Base-by-base conservation (phyloP, 2,113 vertebrate genomes). In the Chitala chitala region DNA sequence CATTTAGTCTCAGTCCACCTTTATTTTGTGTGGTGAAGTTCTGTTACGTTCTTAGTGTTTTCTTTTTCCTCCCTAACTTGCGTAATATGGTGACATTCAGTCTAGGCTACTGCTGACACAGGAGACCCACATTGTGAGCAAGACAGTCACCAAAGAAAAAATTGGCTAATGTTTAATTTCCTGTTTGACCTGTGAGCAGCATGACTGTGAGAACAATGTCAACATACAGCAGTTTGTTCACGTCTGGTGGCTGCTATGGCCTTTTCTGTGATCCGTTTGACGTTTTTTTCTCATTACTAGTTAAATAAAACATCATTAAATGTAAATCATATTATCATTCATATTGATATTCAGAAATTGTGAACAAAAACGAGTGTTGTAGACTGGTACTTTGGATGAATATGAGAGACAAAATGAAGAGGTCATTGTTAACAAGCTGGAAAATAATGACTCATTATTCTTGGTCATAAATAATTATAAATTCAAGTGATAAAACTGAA, bases 261-360 rank as follows among this genome's bases (percentile, higher is more conserved):
- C 64, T 44, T 40, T 22, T n/a, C n/a, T 66, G 42, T 66, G 63
- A 66, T 42, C 63, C 20, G 12, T n/a, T n/a, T n/a, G n/a, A n/a
- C n/a, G n/a, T n/a, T n/a, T n/a, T n/a, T n/a, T n/a, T n/a, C n/a
- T n/a, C n/a, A n/a, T n/a, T n/a, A n/a, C n/a, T n/a, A n/a, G n/a
- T n/a, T n/a, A n/a, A n/a, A n/a, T n/a, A n/a, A n/a, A n/a, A n/a
- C n/a, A n/a, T n/a, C n/a, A n/a, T n/a, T n/a, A n/a, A n/a, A n/a
- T n/a, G n/a, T n/a, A n/a, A n/a, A n/a, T n/a, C n/a, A n/a, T n/a
- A n/a, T n/a, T n/a, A n/a, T n/a, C n/a, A n/a, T n/a, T n/a, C n/a
- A n/a, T n/a, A n/a, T n/a, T n/a, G n/a, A n/a, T n/a, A n/a, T n/a
- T n/a, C n/a, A n/a, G n/a, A n/a, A n/a, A n/a, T n/a, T n/a, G n/a